phyloP scores from a whole-genome alignment of 2,797 vertebrate genomes.

The Leptoclinus maculatus region DNA sequence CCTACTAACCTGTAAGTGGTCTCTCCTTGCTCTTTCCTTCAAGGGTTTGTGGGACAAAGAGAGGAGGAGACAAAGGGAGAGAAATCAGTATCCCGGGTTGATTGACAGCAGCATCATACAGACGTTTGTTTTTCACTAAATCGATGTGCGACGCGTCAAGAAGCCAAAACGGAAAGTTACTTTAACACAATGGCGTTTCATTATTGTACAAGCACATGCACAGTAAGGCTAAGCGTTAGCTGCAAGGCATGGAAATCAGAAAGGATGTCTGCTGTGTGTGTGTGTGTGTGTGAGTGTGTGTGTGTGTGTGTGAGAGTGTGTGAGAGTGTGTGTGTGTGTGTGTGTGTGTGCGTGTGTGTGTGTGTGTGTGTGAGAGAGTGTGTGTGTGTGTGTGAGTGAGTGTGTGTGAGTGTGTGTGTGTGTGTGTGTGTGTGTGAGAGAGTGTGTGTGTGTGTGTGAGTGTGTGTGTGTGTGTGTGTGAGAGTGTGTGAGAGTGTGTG shows the following conservation, averaged over 20 bases:
- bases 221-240: conserved; percentile 64
- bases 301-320: conserved; percentile 3
- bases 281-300: conserved; percentile 2
- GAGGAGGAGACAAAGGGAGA: conserved; percentile 86
- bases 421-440: not conserved
- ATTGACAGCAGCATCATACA: conserved; percentile 73
- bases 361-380: too few relatives aligned
- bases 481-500: too few relatives aligned
- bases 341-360: not conserved
- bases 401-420: conserved; percentile 5
- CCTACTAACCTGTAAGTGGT: conserved; percentile 84
- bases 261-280: not conserved
- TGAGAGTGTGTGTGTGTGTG: too few relatives aligned
- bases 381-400: not conserved
- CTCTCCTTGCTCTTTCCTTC: conserved; percentile 97
- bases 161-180: conserved; percentile 23
- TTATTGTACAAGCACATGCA: conserved; percentile 77
- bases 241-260: conserved; percentile 23
- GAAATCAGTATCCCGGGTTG: conserved; percentile 81
- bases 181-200: conserved; percentile 10
- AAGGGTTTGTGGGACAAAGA: conserved; percentile 87
- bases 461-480: not conserved
- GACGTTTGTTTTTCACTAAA: conserved; percentile 42
- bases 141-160: conserved; percentile 41
- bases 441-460: not conserved